These are phyloP conservation scores for Lycopodina hypogea DNA, from an alignment of 37 sponge, comb jelly and placozoan species.

Conservation along the genomic window DNA sequence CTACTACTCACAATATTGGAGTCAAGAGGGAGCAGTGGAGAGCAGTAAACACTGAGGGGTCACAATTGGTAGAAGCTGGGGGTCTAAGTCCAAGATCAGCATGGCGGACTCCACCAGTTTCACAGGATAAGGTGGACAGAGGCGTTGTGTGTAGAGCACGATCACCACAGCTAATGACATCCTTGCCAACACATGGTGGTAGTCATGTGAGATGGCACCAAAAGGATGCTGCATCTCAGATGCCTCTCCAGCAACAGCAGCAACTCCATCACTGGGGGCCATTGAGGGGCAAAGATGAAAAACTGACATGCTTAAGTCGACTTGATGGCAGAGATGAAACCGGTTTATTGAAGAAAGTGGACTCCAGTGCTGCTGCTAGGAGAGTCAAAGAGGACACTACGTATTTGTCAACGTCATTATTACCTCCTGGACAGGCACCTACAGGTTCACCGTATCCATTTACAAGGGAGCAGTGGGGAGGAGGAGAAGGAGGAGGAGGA, in stretches of 20 bases:
- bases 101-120: constrained; percentile 32
- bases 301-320: neutral
- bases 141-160: no score
- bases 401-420: no score
- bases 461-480: no score
- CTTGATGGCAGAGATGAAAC: neutral
- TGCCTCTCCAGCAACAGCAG: neutral
- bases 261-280: neutral
- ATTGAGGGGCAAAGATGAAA: no score
- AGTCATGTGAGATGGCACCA: neutral
- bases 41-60: no score
- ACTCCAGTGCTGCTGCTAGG: no score
- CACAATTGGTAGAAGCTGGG: no score
- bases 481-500: no score
- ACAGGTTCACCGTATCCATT: no score
- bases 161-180: no score
- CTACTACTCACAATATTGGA: neutral
- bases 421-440: no score
- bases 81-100: constrained; percentile 10
- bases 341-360: neutral
- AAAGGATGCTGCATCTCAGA: neutral
- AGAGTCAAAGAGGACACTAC: no score
- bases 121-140: neutral
- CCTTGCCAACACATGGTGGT: neutral
- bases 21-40: neutral